Conservation (phyloP, 1,140 invertebrate genomes). For the Pararge aegeria region DNA sequence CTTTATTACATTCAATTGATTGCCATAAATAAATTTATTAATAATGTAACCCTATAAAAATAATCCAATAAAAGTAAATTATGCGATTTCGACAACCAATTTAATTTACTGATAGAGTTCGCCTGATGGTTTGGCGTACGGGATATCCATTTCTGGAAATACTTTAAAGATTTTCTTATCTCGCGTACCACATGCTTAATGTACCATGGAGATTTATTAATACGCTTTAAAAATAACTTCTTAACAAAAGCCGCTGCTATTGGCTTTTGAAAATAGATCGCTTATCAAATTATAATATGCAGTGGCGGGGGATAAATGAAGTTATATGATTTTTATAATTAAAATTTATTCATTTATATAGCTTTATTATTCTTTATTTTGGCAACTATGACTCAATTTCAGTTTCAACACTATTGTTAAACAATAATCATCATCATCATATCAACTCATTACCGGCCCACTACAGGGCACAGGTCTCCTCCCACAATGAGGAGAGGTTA, state of each 20-base stretch:
- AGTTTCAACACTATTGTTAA: too few relatives aligned
- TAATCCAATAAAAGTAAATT: background rate
- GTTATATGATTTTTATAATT: too few relatives aligned
- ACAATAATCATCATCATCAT: too few relatives aligned
- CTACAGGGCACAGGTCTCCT: too few relatives aligned
- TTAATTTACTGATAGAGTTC: background rate
- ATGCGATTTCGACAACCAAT: background rate
- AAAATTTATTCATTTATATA: too few relatives aligned
- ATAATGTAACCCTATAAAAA: constrained; percentile 1
- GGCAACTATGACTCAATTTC: too few relatives aligned
- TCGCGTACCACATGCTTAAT: background rate
- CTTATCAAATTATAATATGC: background rate
- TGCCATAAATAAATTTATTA: background rate
- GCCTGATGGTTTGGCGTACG: background rate
- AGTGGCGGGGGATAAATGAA: too few relatives aligned
- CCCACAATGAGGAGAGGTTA: too few relatives aligned
- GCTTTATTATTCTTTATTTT: too few relatives aligned
- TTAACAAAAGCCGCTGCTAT: background rate
- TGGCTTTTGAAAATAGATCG: background rate
- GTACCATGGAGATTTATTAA: background rate
- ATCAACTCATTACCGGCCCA: too few relatives aligned
- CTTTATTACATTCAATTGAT: background rate
- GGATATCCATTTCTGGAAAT: constrained; percentile 2
- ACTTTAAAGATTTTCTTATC: background rate
- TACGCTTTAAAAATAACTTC: background rate